Evolutionary conservation across 2,113 vertebrate species (phyloP), one percentile per base, ranked within the genome.

Genomic region (Irena cyanogastra): DNA sequence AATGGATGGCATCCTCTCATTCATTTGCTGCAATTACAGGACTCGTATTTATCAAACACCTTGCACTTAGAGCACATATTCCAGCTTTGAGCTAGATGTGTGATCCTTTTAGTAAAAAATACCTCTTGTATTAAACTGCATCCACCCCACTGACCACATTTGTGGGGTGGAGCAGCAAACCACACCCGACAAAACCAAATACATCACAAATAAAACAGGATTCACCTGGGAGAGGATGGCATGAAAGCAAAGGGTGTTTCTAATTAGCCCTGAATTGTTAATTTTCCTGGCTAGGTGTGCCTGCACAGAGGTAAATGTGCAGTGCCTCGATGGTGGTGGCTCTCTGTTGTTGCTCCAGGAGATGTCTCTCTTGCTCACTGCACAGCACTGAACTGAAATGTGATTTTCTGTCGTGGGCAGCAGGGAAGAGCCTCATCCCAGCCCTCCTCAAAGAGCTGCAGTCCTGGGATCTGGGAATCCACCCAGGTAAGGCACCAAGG

Each of bases 331-430:
- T 13, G 64, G 4, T 19, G 39, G 47, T 21, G 63, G 17, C 3
- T 53, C 22, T 92, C n/a, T n/a, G n/a, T 57, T 44, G 44, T n/a
- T 17, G 18, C 57, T n/a, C 93, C 97, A 85, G 92, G 79, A 97
- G 97, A 75, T 94, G 97, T 94, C 95, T 87, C 95, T 93, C 82
- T 95, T 94, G 90, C 56, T 94, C 80, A 28, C 27, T 2, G 28
- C 47, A 74, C 31, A 17, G 63, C 17, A 1, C n/a, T 27, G 66
- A 6, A 5, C 3, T 14, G 74, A 11, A 10, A 14, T 54, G 18
- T 69, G 83, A 47, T 85, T 61, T 70, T 37, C 9, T 41, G 54
- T 37, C 2, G 0, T 7, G 27, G 33, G 7, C 53, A 57, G 56
- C 37, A 49, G 72, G 37, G n/a, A 49, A 44, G 17, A 37, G 20